These are phyloP conservation scores for Arion vulgaris DNA, from an alignment of 1,140 invertebrate species.

Conservation along the genomic window DNA sequence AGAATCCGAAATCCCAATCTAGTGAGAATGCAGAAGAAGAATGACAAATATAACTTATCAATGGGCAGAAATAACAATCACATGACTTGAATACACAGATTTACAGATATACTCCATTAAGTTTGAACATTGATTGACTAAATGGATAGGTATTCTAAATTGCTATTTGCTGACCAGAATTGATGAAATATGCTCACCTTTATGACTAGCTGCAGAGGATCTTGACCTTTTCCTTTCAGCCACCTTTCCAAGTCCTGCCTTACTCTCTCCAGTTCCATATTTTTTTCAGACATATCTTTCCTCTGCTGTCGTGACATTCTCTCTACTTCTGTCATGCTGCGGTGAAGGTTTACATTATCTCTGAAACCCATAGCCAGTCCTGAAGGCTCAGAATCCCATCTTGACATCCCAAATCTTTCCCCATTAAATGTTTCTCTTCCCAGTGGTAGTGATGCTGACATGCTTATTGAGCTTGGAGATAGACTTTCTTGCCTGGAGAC, in stretches of 20 bases:
- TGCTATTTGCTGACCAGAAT: no score
- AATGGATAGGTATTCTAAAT: no score
- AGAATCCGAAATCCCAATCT: no score
- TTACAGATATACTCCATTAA: no score
- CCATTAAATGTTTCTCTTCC: conserved; percentile 13
- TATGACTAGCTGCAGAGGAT: background rate
- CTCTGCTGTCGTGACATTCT: conserved; percentile 40
- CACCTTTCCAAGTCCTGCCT: conserved; percentile 42
- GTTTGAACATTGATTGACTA: no score
- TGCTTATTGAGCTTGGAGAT: background rate
- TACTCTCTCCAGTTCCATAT: conserved; percentile 44
- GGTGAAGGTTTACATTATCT: conserved; percentile 30
- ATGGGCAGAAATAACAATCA: no score
- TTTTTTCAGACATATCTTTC: conserved; percentile 46
- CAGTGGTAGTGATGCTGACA: background rate
- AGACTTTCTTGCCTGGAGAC: background rate
- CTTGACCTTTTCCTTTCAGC: conserved; percentile 31
- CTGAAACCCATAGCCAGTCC: background rate
- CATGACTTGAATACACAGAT: no score
- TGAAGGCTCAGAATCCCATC: conserved; percentile 44
- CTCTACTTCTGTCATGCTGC: conserved; percentile 29
- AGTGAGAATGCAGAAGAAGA: no score
- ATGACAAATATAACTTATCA: no score
- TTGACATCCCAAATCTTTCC: conserved; percentile 14
- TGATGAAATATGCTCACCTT: background rate